Base-by-base conservation (phyloP, 92 coral and sea anemone species). In the Bergia puertoricense region DNA sequence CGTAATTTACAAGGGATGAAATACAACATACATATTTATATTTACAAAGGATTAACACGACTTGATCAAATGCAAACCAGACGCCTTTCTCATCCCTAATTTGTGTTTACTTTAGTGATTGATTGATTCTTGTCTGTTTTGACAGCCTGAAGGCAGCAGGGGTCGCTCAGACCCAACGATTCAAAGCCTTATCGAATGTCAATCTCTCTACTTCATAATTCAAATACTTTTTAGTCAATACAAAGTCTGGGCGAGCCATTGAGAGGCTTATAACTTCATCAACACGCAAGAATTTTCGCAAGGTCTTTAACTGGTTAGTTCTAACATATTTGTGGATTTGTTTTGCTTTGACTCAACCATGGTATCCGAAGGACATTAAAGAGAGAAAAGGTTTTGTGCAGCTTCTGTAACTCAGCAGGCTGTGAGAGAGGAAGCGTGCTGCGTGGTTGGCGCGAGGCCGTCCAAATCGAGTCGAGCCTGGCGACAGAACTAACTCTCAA, bases 141-240 rank as follows among this genome's bases (percentile, higher is more conserved):
- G 78, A 72, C 79, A 84, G 87, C 87, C 87, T 48, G 46, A 8
- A 84, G 87, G 79, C 67, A 43, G 37, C 54, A 68, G 87, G 79
- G 87, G 79, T 71, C 72, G 23, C 11, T 36, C 30, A 30, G 36
- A 50, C 85, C 22, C 23, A 84, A 69, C 56, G 15, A 59, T 82
- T 23, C 46, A 44, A 45, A 66, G 76, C 74, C 86, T 44, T 69
- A 83, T 83, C 86, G 77, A 3, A 69, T 84, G 87, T 73, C 87
- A 84, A 84, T 84, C 87, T 69, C 23, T 46, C 87, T 16, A 84
- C 79, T 84, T 68, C 87, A 84, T 84, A 71, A 84, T 69, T 84
- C 87, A 84, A 71, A 84, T 84, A 66, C 22, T 71, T 73, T 36
- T 66, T 45, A 42, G 72, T 81, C 79, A 48, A 84, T 73, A 68